Conservation (phyloP, 2,113 vertebrate genomes). For the Ammodytes dubius region DNA sequence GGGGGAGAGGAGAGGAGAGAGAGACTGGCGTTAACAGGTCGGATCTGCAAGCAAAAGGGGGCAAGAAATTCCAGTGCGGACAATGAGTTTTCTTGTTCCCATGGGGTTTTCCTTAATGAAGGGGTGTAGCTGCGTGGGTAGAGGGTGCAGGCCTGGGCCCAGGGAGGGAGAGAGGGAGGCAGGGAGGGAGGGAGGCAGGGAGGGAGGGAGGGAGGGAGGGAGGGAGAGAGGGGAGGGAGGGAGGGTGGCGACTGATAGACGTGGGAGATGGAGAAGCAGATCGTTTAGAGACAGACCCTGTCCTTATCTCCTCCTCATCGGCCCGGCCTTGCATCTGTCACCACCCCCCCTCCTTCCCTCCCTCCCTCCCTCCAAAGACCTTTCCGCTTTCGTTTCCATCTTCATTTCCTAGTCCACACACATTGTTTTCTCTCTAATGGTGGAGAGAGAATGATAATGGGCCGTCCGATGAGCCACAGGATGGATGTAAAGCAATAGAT, state of each 20-base stretch:
- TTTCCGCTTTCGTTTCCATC: constrained; percentile 67
- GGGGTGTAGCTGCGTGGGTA: constrained; percentile 74
- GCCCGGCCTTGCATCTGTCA: constrained; percentile 73
- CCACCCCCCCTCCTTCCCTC: constrained; percentile 60
- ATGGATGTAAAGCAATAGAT: constrained; percentile 18
- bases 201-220: constrained; percentile 33
- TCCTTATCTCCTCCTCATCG: constrained; percentile 75
- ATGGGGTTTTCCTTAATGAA: constrained; percentile 78
- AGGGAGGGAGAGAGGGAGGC: constrained; percentile 32
- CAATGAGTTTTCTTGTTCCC: constrained; percentile 84
- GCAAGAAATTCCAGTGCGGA: constrained; percentile 76
- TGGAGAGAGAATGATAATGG: constrained; percentile 7
- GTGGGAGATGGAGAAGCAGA: constrained; percentile 75
- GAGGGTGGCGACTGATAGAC: constrained; percentile 76
- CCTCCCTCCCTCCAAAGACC: constrained; percentile 43
- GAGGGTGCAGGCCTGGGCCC: constrained; percentile 58
- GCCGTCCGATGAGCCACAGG: not conserved
- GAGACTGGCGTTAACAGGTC: constrained; percentile 83
- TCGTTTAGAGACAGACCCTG: constrained; percentile 70
- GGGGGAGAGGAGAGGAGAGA: constrained; percentile 70
- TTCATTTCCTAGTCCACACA: constrained; percentile 62
- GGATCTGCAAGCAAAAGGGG: constrained; percentile 67
- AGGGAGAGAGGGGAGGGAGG: constrained; percentile 38
- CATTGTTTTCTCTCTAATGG: constrained; percentile 53
- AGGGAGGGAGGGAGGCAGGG: too few relatives aligned